Evolutionary conservation across 2,888 invertebrate species (phyloP).

Genomic region (Diaphora mendica): DNA sequence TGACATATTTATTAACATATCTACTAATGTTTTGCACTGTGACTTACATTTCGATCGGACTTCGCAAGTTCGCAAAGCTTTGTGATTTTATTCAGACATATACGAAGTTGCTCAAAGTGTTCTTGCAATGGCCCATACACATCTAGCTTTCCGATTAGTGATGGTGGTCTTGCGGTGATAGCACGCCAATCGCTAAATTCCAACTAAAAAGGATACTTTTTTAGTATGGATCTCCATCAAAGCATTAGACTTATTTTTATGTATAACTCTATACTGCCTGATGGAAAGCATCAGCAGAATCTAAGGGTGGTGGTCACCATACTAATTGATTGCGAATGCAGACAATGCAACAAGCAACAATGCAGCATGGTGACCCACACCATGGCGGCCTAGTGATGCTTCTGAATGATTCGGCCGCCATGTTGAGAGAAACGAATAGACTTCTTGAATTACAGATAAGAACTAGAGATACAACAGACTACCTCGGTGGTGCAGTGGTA

Average conservation of each 20-base stretch:
- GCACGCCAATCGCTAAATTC: slow-evolving; percentile 71
- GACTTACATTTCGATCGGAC: slow-evolving; percentile 58
- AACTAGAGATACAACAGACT: too few species aligned
- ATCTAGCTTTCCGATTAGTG: slow-evolving; percentile 78
- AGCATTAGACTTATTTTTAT: neutral
- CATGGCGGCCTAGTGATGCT: too few species aligned
- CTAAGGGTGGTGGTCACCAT: too few species aligned
- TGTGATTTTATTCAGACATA: slow-evolving; percentile 74
- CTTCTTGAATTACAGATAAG: neutral
- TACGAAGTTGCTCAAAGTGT: slow-evolving; percentile 76
- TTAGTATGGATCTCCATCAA: neutral
- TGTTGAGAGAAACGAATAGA: neutral
- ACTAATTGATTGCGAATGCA: too few species aligned
- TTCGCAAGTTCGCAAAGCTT: slow-evolving; percentile 65
- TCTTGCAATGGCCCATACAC: slow-evolving; percentile 65
- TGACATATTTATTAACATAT: neutral
- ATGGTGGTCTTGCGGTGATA: slow-evolving; percentile 74
- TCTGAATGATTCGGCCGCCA: too few species aligned
- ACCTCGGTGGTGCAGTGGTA: too few species aligned
- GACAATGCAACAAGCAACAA: too few species aligned
- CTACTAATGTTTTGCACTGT: too few species aligned
- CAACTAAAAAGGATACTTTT: slow-evolving; percentile 48
- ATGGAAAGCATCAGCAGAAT: too few species aligned
- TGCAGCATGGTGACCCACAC: too few species aligned
- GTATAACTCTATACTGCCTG: too few species aligned